Conservation (phyloP, 2,888 invertebrate genomes). For the Tinea trinotella region DNA sequence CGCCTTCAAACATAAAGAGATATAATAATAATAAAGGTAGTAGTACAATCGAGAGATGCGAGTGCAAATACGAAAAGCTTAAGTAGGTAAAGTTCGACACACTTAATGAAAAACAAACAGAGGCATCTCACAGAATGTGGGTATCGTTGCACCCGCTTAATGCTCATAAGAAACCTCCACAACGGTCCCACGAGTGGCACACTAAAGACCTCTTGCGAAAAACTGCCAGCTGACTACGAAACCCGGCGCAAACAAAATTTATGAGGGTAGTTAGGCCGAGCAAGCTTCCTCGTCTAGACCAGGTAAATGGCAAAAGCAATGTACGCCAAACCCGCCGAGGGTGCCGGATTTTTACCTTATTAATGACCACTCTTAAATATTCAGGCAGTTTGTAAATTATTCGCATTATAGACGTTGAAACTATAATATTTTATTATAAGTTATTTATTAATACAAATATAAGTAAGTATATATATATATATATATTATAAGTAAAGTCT, state of each 20-base stretch:
- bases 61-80: not conserved
- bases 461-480: too few species aligned
- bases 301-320: constrained; percentile 16
- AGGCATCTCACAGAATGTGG: not conserved
- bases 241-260: constrained; percentile 45
- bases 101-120: not conserved
- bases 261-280: constrained; percentile 50
- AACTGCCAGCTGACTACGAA: constrained; percentile 28
- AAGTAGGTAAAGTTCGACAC: not conserved
- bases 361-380: constrained; percentile 14
- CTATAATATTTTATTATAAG: not conserved
- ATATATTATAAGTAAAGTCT: too few species aligned
- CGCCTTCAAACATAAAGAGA: too few species aligned
- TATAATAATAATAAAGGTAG: too few species aligned
- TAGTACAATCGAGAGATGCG: not conserved
- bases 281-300: constrained; percentile 29
- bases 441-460: too few species aligned
- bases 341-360: constrained; percentile 10
- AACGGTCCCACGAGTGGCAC: constrained; percentile 43
- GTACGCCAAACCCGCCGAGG: constrained; percentile 10
- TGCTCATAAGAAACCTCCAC: constrained; percentile 11
- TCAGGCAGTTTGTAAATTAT: constrained; percentile 8
- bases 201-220: constrained; percentile 47
- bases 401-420: not conserved
- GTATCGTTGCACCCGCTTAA: constrained; percentile 12